Evolutionary conservation across 2,797 vertebrate genomes (phyloP).

Genomic region (Menidia menidia): DNA sequence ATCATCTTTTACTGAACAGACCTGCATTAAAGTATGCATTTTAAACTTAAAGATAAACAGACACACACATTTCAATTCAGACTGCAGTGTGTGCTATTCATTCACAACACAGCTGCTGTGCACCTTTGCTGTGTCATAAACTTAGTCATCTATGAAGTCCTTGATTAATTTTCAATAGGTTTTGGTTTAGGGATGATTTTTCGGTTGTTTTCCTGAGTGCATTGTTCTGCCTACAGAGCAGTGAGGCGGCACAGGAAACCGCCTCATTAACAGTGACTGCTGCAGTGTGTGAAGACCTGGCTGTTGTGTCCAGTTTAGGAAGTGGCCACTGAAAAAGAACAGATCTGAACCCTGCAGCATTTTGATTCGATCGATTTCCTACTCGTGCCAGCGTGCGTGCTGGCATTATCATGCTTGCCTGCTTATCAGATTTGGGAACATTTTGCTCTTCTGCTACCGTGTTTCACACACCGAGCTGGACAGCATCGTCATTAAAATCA

Average conservation of each 20-base stretch:
- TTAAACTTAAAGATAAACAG: neutral
- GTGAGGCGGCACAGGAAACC: neutral
- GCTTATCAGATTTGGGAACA: constrained; percentile 20
- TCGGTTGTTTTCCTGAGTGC: neutral
- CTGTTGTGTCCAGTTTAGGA: constrained; percentile 47
- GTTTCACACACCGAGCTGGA: constrained; percentile 13
- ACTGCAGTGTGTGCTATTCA: neutral
- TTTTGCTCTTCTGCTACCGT: constrained; percentile 10
- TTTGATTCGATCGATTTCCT: constrained; percentile 43
- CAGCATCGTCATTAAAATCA: constrained; percentile 61
- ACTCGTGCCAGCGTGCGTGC: neutral
- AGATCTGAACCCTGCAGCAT: constrained; percentile 43
- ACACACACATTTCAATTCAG: neutral
- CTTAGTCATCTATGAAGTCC: constrained; percentile 2
- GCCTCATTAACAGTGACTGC: constrained; percentile 6
- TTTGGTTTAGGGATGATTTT: neutral
- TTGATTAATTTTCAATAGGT: neutral
- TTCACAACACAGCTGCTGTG: neutral
- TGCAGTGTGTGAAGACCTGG: constrained; percentile 9
- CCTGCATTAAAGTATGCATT: neutral
- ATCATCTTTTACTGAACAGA: neutral
- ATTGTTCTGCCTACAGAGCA: neutral
- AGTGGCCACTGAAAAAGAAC: constrained; percentile 42
- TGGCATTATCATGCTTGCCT: constrained; percentile 1
- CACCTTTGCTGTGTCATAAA: constrained; percentile 30